A percentile compares a stretch with the other conserved stretches of the same genome.
These are phyloP conservation scores for Nymphalis urticae DNA, from an alignment of 2,888 invertebrate genomes.

Conservation along the genomic window DNA sequence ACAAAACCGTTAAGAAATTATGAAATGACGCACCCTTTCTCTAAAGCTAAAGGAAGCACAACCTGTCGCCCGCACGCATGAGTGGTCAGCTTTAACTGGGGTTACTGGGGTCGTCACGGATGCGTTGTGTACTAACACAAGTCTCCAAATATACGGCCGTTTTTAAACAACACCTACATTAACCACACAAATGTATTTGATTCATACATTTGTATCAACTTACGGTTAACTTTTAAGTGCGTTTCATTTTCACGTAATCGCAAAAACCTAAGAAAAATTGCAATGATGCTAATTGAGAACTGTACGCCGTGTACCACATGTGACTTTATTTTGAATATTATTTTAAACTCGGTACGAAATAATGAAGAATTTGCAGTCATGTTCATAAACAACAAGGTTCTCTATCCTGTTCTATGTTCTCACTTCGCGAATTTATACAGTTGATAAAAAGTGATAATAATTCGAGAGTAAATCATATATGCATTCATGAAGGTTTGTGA, in stretches of 20 bases:
- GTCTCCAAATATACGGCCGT: background rate
- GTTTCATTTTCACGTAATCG: no score
- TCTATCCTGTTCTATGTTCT: no score
- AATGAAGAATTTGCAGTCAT: no score
- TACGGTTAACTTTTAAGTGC: no score
- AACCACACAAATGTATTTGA: background rate
- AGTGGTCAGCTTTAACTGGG: slow-evolving; percentile 26
- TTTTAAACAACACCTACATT: background rate
- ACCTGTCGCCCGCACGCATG: slow-evolving; percentile 37
- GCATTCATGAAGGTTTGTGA: slow-evolving; percentile 13
- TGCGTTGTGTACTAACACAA: slow-evolving; percentile 16
- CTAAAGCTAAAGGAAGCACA: slow-evolving; percentile 34
- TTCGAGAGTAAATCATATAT: slow-evolving; percentile 2
- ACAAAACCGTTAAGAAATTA: slow-evolving; percentile 8
- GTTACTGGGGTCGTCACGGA: slow-evolving; percentile 36
- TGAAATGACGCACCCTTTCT: slow-evolving; percentile 32
- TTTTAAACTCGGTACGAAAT: no score
- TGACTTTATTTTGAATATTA: no score
- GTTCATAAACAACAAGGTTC: no score
- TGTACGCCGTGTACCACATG: no score
- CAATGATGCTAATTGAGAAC: no score
- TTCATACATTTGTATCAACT: no score
- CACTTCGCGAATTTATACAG: no score
- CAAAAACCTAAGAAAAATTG: no score
- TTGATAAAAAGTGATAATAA: slow-evolving; percentile 6